Evolutionary conservation across 2,797 vertebrate genomes (phyloP).

Genomic region (Bryconaethiops microstoma): DNA sequence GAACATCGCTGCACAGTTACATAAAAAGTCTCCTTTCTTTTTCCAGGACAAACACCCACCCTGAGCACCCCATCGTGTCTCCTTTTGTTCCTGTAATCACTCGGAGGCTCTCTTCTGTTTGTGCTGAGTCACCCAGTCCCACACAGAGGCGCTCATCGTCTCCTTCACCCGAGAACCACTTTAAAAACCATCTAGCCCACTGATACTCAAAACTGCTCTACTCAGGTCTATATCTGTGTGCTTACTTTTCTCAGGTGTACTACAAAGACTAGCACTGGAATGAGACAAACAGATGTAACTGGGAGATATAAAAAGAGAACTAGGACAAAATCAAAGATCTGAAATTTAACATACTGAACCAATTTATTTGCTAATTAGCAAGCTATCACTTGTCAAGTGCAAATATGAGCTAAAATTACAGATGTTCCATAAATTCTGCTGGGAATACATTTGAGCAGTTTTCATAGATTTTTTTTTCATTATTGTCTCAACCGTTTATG

Average conservation of each 20-base stretch:
- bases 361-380: not conserved
- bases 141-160: constrained; percentile 51
- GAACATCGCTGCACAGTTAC: constrained; percentile 49
- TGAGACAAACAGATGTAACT: not conserved
- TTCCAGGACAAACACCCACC: constrained; percentile 54
- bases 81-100: constrained; percentile 53
- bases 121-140: constrained; percentile 59
- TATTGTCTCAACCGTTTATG: not conserved
- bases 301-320: not conserved
- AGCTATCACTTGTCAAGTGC: not conserved
- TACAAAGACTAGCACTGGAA: not conserved
- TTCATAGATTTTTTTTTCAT: not conserved
- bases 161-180: constrained; percentile 53
- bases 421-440: not conserved
- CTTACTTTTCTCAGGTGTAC: constrained; percentile 20
- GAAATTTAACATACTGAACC: not conserved
- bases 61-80: constrained; percentile 43
- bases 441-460: not conserved
- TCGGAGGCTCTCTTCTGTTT: constrained; percentile 43
- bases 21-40: constrained; percentile 49
- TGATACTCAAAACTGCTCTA: constrained; percentile 39
- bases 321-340: not conserved
- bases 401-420: not conserved
- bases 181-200: constrained; percentile 40
- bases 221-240: constrained; percentile 28